Evolutionary conservation across 2,113 vertebrate species (phyloP), one percentile per base, ranked within the genome.

Genomic region (Peucedramus taeniatus): DNA sequence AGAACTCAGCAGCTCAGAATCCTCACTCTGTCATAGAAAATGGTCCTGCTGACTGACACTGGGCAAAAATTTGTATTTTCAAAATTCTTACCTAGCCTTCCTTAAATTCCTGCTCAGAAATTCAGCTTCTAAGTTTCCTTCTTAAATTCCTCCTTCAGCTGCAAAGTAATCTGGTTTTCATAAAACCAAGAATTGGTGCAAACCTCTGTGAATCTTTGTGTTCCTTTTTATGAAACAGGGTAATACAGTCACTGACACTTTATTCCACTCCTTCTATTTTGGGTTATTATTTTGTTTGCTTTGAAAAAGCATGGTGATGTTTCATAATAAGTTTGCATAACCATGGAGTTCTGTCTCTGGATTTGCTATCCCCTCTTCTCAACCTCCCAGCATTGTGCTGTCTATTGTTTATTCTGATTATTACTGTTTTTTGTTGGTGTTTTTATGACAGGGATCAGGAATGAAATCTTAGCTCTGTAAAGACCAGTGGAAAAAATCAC

Each of bases 241-340:
- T 57, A 64, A 82, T 64, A 10, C 8, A 61, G 66, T 65, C 50
- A 45, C 49, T 70, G 70, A 57, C 16, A 14, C 56, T 95, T 88
- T 63, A 50, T 94, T 93, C 56, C 39, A 20, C 44, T 80, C 57
- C 66, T 89, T 63, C 79, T 96, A 33, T 88, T 93, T 96, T 92
- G 45, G 33, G 33, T 80, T 39, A 22, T 80, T 88, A 66, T 87
- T 94, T 90, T 47, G 65, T 94, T 83, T 80, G 39, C 87, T 95
- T 88, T 76, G 60, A 85, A 94, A 95, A 93, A 63, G 13, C 66
- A 11, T 61, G 57, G 30, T 56, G 13, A 53, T 83, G 66, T 93
- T 96, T 95, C 84, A 10, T 83, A 93, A 83, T 47, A 74, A 44
- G 60, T 81, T 92, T 97, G 84, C 85, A 66, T 93, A 96, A 86